Conservation (phyloP, 2,797 vertebrate species). For the Lagorchestes hirsutus region DNA sequence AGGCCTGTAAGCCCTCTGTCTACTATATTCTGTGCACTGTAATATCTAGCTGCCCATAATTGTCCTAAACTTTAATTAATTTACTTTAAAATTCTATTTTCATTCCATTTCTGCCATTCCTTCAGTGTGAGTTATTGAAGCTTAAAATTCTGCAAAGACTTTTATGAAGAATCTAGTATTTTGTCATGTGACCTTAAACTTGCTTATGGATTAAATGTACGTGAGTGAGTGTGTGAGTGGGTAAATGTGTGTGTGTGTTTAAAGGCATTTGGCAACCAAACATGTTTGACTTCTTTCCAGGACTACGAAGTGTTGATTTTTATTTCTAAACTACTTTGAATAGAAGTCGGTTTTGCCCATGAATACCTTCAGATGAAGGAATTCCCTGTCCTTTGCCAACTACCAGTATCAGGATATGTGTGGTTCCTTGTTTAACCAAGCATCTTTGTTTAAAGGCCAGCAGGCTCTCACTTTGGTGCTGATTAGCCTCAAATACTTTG, state of each 20-base stretch:
- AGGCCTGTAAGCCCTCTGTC: neutral
- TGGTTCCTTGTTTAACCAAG: neutral
- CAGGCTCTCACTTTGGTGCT: neutral
- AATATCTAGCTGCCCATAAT: neutral
- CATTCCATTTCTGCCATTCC: neutral
- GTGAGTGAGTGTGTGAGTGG: no score
- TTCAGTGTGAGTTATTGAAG: neutral
- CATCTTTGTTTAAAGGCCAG: neutral
- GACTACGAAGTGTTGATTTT: neutral
- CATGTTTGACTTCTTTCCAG: slow-evolving; percentile 35
- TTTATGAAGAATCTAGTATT: neutral
- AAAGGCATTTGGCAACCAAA: neutral
- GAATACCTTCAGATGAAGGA: slow-evolving; percentile 3
- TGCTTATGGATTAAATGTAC: slow-evolving; percentile 35
- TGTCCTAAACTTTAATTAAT: neutral
- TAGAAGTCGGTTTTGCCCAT: slow-evolving; percentile 29
- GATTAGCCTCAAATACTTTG: slow-evolving; percentile 10
- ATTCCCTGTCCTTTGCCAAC: slow-evolving; percentile 16
- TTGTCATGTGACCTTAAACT: slow-evolving; percentile 42
- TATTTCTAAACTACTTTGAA: slow-evolving; percentile 30
- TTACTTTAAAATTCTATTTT: neutral
- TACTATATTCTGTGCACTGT: neutral
- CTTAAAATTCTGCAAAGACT: neutral
- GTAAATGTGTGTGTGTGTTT: slow-evolving; percentile 15
- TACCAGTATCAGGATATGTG: slow-evolving; percentile 44